Evolutionary conservation across 1,140 invertebrate genomes (phyloP), one percentile per base, ranked within the genome.

Genomic region (Nephila pilipes): DNA sequence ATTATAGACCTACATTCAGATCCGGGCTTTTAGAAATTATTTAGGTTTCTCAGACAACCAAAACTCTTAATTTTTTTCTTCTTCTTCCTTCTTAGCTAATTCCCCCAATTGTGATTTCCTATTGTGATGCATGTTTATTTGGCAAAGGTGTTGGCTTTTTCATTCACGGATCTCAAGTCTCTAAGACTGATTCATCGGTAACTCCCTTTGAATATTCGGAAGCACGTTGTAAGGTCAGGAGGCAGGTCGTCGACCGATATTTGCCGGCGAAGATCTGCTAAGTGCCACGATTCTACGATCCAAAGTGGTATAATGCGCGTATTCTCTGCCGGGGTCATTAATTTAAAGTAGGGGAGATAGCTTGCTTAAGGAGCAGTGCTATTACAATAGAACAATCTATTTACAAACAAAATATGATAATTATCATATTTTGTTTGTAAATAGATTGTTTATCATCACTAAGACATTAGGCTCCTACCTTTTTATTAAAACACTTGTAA

Each of bases 111-210:
- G 8, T 55, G 2, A 12, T 54, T 54, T 83, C 80, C n/a, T 12
- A n/a, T 81, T 81, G 36, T 46, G 69, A 83, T 83, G 1, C 12
- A 20, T 20, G 80, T 83, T 83, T 57, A 29, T 65, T 89, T 69
- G 65, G 29, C 12, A n/a, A 89, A 58, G 87, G 87, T n/a, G 87
- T 54, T 16, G 22, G 25, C 69, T 22, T 57, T 22, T 20, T 20
- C n/a, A n/a, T 54, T 54, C 25, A 83, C 90, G 90, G 90, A 92
- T 92, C 90, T 92, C 90, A 60, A n/a, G 90, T 46, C 29, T 92
- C 20, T 0, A 32, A 58, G 12, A 32, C 46, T 92, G 90, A 92
- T 92, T 92, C 90, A 92, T 79, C 54, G 54, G 32, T 54, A 83
- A 54, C 32, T 83, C 57, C 75, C 38, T 29, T 16, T 92, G 90